Evolutionary conservation across 2,888 invertebrate species (phyloP).

Genomic region (Coenonympha glycerion): DNA sequence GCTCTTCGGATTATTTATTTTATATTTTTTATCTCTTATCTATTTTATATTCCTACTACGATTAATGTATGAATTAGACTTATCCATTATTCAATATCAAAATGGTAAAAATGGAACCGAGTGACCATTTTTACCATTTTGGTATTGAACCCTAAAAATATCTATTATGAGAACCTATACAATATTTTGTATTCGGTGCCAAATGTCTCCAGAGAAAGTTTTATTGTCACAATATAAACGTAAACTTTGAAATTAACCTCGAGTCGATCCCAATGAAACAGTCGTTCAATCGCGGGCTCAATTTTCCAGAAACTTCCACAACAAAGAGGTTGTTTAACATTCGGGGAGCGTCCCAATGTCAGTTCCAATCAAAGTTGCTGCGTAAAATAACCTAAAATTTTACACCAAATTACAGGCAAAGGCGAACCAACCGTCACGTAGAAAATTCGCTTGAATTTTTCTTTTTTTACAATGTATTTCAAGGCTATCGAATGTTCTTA

Average conservation of each 20-base stretch:
- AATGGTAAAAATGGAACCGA: too few species aligned
- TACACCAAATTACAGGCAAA: slow-evolving; percentile 35
- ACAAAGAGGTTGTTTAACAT: slow-evolving; percentile 42
- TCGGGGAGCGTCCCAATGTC: slow-evolving; percentile 42
- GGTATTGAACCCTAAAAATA: too few species aligned
- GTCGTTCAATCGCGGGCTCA: slow-evolving; percentile 40
- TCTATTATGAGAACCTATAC: too few species aligned
- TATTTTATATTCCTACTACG: too few species aligned
- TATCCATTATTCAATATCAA: too few species aligned
- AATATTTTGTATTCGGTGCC: too few species aligned
- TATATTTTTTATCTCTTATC: too few species aligned
- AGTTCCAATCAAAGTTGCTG: slow-evolving; percentile 47
- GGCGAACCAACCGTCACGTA: slow-evolving; percentile 33
- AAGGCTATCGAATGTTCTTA: too few species aligned
- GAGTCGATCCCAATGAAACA: slow-evolving; percentile 39
- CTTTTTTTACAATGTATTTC: too few species aligned
- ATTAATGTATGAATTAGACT: too few species aligned
- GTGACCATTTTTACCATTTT: too few species aligned
- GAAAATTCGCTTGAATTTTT: slow-evolving; percentile 21
- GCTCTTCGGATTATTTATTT: too few species aligned
- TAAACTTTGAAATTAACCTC: slow-evolving; percentile 22
- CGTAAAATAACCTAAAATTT: slow-evolving; percentile 36
- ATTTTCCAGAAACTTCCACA: slow-evolving; percentile 37
- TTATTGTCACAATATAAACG: slow-evolving; percentile 11
- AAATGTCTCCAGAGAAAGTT: slow-evolving; percentile 2